These are phyloP conservation scores for Biston betularia DNA, from an alignment of 2,888 invertebrate genomes.

Conservation along the genomic window DNA sequence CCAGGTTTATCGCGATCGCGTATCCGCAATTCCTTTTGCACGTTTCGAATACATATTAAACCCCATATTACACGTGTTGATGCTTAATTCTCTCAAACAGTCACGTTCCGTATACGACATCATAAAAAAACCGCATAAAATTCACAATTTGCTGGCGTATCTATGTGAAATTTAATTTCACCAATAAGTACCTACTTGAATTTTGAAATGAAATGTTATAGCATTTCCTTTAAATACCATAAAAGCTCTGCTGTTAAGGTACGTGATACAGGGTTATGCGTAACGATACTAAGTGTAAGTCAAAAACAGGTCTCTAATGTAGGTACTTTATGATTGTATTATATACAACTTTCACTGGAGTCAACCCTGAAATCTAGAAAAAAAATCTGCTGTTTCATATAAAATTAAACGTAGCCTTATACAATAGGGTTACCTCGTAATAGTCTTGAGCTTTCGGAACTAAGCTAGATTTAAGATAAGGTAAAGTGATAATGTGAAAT, in stretches of 20 bases:
- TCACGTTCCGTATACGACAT: conserved; percentile 31
- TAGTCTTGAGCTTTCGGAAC: no score
- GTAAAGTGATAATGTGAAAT: no score
- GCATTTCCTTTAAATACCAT: conserved; percentile 51
- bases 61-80: conserved; percentile 13
- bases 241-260: conserved; percentile 36
- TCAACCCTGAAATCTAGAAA: no score
- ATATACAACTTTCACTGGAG: no score
- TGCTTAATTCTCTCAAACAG: conserved; percentile 31
- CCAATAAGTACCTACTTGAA: conserved; percentile 38
- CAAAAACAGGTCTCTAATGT: no score
- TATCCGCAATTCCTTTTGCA: conserved; percentile 7
- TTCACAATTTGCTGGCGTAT: conserved; percentile 39
- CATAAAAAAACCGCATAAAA: conserved; percentile 41
- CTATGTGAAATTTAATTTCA: conserved; percentile 38
- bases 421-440: no score
- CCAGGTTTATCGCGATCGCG: not conserved
- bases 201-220: conserved; percentile 49
- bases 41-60: conserved; percentile 13
- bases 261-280: no score
- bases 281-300: no score
- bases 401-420: no score
- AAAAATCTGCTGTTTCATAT: no score
- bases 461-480: no score
- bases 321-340: no score